A percentile compares a stretch with the other conserved stretches of the same genome.
Conservation (phyloP, 2,888 invertebrate genomes). For the Caenorhabditis zanzibari region DNA sequence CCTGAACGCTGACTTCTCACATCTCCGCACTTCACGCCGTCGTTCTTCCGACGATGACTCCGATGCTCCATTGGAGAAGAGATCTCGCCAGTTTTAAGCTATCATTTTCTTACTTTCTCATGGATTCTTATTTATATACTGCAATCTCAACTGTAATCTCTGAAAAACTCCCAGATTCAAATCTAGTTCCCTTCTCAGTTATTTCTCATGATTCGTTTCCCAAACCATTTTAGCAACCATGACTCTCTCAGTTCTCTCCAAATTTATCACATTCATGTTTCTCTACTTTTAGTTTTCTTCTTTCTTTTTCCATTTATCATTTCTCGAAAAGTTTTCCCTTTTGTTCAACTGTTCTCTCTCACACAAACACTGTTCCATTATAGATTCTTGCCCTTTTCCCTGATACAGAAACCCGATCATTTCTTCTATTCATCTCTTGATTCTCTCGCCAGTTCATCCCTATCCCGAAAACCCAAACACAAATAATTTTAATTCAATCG, state of each 20-base stretch:
- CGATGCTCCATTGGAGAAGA: neutral
- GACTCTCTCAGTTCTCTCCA: neutral
- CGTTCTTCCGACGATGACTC: neutral
- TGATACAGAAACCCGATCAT: slow-evolving; percentile 7
- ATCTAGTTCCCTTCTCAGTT: neutral
- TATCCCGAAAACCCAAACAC: neutral
- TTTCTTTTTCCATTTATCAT: neutral
- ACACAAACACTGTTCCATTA: slow-evolving; percentile 12
- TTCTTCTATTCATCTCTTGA: neutral
- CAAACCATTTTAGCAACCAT: neutral
- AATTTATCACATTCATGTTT: slow-evolving; percentile 35
- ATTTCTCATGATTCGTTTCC: slow-evolving; percentile 1
- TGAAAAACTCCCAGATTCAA: neutral
- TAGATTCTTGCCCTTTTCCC: slow-evolving; percentile 15
- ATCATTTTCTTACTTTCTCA: neutral
- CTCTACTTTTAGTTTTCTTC: neutral
- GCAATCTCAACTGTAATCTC: neutral
- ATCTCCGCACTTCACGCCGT: neutral
- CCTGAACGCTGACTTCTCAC: neutral
- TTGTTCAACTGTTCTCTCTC: neutral
- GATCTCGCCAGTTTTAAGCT: neutral
- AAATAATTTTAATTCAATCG: slow-evolving; percentile 13
- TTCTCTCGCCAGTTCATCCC: slow-evolving; percentile 4
- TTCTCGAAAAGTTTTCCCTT: neutral
- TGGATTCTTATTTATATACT: neutral